Conservation (phyloP, 2,113 vertebrate genomes). For the Sterna hirundo region DNA sequence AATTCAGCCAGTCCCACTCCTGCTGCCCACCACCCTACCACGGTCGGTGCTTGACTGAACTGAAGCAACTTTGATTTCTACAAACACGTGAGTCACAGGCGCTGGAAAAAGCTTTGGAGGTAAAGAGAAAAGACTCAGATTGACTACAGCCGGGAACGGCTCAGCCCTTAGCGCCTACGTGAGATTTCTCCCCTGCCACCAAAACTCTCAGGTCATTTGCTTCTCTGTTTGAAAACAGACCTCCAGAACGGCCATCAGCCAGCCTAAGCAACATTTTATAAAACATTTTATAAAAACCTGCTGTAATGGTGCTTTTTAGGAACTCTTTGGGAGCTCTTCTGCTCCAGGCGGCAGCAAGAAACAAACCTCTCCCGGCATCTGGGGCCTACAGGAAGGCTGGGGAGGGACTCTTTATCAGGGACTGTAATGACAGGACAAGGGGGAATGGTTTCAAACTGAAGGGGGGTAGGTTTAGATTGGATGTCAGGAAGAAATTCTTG, state of each 20-base stretch:
- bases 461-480: too few species aligned
- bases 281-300: neutral
- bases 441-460: too few species aligned
- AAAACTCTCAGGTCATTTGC: neutral
- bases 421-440: too few species aligned
- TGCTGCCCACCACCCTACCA: neutral
- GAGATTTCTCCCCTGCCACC: neutral
- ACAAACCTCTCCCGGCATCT: neutral
- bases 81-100: neutral
- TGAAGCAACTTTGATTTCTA: neutral
- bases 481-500: too few species aligned
- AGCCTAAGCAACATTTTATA: neutral
- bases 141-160: neutral
- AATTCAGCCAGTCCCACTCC: neutral
- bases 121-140: neutral
- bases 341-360: conserved; percentile 30
- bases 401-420: too few species aligned
- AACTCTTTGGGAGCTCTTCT: neutral
- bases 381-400: too few species aligned
- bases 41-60: neutral
- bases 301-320: neutral
- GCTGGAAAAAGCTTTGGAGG: neutral
- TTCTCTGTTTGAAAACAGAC: neutral
- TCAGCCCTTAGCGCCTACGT: neutral
- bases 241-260: neutral